phyloP scores from a whole-genome alignment of 2,888 invertebrate genomes.

The Perdita meconis region DNA sequence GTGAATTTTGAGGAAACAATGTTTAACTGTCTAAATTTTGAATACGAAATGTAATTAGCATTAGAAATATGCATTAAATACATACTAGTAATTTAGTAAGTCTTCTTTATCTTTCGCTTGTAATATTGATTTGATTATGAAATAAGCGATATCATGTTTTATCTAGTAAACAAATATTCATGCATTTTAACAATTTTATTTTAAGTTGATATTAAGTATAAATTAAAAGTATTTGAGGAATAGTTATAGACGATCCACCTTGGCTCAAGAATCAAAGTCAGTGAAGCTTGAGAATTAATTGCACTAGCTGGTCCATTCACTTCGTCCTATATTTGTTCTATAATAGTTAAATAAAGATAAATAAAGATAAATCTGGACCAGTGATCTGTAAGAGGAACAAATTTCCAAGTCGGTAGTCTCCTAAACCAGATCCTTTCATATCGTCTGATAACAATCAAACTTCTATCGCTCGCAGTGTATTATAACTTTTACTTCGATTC shows the following conservation, averaged over 20 bases:
- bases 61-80: no score
- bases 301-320: background rate
- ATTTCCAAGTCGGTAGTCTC: conserved; percentile 17
- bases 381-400: conserved; percentile 28
- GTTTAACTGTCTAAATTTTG: no score
- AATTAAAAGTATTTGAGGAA: no score
- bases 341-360: background rate
- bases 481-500: conserved; percentile 29
- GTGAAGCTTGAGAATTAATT: background rate
- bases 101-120: no score
- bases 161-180: no score
- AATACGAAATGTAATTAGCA: no score
- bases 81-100: no score
- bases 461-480: conserved; percentile 28
- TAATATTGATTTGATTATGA: no score
- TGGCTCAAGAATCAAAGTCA: background rate
- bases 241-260: no score
- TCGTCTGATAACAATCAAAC: conserved; percentile 48
- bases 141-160: no score
- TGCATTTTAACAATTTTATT: background rate
- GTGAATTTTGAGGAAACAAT: no score
- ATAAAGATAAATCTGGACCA: conserved; percentile 16
- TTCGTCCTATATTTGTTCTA: background rate
- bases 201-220: background rate
- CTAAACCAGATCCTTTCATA: conserved; percentile 35